Evolutionary conservation across 2,113 vertebrate species (phyloP).

Genomic region (Apaloderma vittatum): DNA sequence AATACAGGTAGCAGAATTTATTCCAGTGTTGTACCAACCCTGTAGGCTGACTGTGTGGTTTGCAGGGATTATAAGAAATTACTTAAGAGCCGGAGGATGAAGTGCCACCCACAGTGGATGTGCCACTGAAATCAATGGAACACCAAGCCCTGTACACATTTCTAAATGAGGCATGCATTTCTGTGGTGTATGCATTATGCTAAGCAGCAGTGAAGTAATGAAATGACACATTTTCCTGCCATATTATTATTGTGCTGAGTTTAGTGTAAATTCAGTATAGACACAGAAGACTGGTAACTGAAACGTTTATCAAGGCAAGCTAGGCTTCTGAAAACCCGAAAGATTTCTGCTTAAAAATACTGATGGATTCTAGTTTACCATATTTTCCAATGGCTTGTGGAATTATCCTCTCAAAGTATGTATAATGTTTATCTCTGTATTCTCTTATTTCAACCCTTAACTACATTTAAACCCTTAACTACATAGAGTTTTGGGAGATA

Average conservation of each 20-base stretch:
- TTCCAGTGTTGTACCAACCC: background rate
- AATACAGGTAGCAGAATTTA: background rate
- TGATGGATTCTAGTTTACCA: background rate
- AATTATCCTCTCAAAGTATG: background rate
- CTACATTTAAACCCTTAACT: background rate
- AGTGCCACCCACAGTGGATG: background rate
- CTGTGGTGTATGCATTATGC: background rate
- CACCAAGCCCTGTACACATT: background rate
- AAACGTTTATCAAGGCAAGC: background rate
- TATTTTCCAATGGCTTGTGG: background rate
- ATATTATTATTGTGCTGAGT: background rate
- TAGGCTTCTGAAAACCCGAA: background rate
- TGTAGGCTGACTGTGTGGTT: background rate
- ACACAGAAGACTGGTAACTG: background rate
- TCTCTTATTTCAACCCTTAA: background rate
- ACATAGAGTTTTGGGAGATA: background rate
- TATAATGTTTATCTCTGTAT: background rate
- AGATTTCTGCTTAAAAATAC: background rate
- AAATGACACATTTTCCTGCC: background rate
- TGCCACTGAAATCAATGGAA: background rate
- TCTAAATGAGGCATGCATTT: background rate
- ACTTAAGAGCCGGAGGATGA: background rate
- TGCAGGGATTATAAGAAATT: background rate
- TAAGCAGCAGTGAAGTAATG: background rate
- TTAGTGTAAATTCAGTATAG: background rate